Base-by-base conservation (phyloP, 2,888 invertebrate genomes). In the Parochlus steinenii region DNA sequence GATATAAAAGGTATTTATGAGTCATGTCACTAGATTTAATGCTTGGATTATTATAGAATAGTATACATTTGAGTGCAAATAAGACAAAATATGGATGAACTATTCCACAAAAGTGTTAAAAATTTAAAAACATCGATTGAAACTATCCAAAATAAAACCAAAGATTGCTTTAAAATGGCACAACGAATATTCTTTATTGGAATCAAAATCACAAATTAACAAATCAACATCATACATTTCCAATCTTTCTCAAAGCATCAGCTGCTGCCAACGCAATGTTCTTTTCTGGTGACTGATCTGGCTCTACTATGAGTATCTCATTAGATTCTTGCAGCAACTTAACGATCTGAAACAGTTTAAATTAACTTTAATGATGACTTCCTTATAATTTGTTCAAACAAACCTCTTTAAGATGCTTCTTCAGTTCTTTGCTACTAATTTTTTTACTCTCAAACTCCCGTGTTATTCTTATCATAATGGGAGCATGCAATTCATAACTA, bases 401-500 rank as follows among this genome's bases (percentile, higher is more conserved):
- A 8, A 79, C 77, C 56, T 81, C 77, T 49, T 69, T 75, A 39
- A 83, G 64, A 37, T 71, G 65, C 6, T 58, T 62, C 41, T 73
- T 67, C 18, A 83, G 58, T 39, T 68, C 70, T 10, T 66, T 64
- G 40, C 74, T 71, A 16, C 65, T 58, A 42, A 73, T 68, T 2
- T 62, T 60, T 32, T 69, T 69, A 28, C 58, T 63, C 48, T 73
- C 71, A 50, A 75, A 73, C 43, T 68, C 65, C 39, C 74, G 62
- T 23, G 76, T 78, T 0, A 81, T 73, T 26, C 79, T 54, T 36
- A 83, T 71, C 67, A 85, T 73, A n/a, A 83, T 60, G 1, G 85
- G 83, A 0, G 82, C 85, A 49, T 87, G 86, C 7, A 86, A 60
- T 51, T 87, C 86, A 48, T 86, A 86, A 47, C 85, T 54, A n/a